These are phyloP conservation scores for Spongilla lacustris DNA, from an alignment of 37 sponge, comb jelly and placozoan genomes.

Conservation along the genomic window DNA sequence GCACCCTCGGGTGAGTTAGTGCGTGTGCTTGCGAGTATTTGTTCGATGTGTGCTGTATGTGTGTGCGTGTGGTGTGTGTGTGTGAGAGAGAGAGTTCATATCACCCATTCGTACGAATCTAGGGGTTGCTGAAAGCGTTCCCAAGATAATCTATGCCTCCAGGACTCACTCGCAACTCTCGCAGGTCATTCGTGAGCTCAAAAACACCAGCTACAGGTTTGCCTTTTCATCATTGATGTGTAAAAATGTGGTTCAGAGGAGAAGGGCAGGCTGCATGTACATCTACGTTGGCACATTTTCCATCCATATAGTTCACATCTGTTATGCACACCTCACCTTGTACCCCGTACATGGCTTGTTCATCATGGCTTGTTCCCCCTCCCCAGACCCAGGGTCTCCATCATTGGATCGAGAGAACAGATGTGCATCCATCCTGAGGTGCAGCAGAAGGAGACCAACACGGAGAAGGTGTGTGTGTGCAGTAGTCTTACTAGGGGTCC, in stretches of 20 bases:
- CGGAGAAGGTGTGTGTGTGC: slow-evolving; percentile 81
- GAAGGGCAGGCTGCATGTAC: no score
- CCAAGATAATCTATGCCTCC: slow-evolving; percentile 96
- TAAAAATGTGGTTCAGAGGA: no score
- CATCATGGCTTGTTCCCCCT: no score
- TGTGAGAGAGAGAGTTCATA: background rate
- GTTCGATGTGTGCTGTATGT: background rate
- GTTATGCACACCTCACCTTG: no score
- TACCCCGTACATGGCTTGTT: no score
- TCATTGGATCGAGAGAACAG: slow-evolving; percentile 97
- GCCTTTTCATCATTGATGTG: no score
- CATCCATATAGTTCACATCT: no score
- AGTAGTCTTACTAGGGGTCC: background rate
- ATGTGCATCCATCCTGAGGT: slow-evolving; percentile 94
- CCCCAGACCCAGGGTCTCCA: slow-evolving; percentile 85
- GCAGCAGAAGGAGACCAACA: slow-evolving; percentile 57
- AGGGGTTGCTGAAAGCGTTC: slow-evolving; percentile 10
- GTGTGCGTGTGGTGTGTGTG: slow-evolving; percentile 3
- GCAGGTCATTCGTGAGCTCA: slow-evolving; percentile 92
- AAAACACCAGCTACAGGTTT: slow-evolving; percentile 86
- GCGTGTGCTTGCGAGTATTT: background rate
- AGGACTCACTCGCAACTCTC: slow-evolving; percentile 97
- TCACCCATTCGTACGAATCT: background rate
- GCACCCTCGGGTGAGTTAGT: background rate
- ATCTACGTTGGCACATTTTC: no score